Base-by-base conservation (phyloP, 2,888 invertebrate genomes). In the Poecilus cupreus region DNA sequence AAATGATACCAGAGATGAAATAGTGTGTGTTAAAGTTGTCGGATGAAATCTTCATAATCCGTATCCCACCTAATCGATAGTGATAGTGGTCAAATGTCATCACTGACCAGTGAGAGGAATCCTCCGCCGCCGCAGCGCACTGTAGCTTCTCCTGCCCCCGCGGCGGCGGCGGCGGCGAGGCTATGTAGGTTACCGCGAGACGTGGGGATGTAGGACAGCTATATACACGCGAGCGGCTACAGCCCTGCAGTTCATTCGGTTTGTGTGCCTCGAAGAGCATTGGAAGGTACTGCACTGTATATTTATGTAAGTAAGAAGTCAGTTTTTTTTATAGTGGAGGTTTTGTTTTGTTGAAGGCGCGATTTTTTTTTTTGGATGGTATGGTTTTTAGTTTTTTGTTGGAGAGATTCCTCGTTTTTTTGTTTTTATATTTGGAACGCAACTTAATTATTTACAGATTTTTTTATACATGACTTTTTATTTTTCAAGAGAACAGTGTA, bases 151-250 rank as follows among this genome's bases (percentile, higher is more conserved):
- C 79, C 82, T 83, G 84, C 84, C 85, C 84, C 85, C 83, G 85
- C 84, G 84, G 83, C 83, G 77, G 82, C 81, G 83, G 84, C 83
- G 85, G 84, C 82, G 64, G 46, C 57, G 77, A 43, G 43, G 74
- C 51, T 82, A 86, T 86, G 84, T 89, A 88, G 89, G 89, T 88
- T 85, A 85, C 81, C 87, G 43, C 84, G 84, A n/a, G 86, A 86
- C 86, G 89, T 89, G 89, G 89, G 89, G 89, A 89, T 89, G 88
- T 89, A 88, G 88, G 88, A 85, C 88, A 88, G 87, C 88, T 89
- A 89, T 89, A 89, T 87, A 89, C 89, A 84, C 85, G 84, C 83
- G 83, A 84, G 86, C 84, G 82, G 83, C 83, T 84, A 11, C 84
- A 83, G 83, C 76, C 84, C 84, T 85, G 83, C 85, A 87, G 87